Conservation (phyloP, 2,797 vertebrate genomes). For the Gymnoscopelus braueri region DNA sequence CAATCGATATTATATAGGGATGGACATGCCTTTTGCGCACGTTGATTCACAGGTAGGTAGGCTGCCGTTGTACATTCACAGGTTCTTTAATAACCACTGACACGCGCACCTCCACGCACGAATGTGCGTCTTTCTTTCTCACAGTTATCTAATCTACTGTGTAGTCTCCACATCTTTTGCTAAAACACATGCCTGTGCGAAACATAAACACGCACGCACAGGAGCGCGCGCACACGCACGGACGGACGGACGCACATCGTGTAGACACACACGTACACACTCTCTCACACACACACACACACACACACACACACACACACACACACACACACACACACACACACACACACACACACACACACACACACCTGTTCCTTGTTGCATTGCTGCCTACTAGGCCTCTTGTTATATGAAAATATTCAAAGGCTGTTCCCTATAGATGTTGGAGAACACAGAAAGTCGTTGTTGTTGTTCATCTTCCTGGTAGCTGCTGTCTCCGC, state of each 20-base stretch:
- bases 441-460: constrained; percentile 45
- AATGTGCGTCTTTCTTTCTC: too few relatives aligned
- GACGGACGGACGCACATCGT: neutral
- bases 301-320: constrained; percentile 10
- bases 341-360: constrained; percentile 17
- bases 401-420: constrained; percentile 50
- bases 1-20: too few relatives aligned
- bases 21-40: too few relatives aligned
- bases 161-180: neutral
- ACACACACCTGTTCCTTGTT: constrained; percentile 77
- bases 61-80: too few relatives aligned
- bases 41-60: neutral
- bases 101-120: too few relatives aligned
- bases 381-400: constrained; percentile 44
- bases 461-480: constrained; percentile 32
- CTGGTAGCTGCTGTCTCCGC: constrained; percentile 26
- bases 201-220: too few relatives aligned
- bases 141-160: neutral
- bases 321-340: constrained; percentile 20
- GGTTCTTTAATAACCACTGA: too few relatives aligned
- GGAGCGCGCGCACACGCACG: too few relatives aligned
- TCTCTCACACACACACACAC: constrained; percentile 1
- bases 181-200: too few relatives aligned
- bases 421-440: constrained; percentile 45
- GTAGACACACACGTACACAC: neutral